Base-by-base conservation (phyloP, 2,113 vertebrate genomes). In the Pimephales promelas region DNA sequence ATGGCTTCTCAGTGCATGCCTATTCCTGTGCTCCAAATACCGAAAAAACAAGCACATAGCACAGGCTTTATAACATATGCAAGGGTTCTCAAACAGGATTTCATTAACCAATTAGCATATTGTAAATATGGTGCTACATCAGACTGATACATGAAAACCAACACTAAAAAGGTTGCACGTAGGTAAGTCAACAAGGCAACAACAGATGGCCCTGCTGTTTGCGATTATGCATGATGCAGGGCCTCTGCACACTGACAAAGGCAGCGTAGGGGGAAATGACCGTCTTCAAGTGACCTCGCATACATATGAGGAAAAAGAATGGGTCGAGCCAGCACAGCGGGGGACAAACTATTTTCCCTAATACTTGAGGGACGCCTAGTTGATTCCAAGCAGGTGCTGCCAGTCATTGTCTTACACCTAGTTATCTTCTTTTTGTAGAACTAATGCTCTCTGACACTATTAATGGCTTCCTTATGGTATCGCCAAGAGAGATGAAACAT, bases 191-290 rank as follows among this genome's bases (percentile, higher is more conserved):
- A 93, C 94, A 95, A 92, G 93, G 85, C 91, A 91, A 91, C 91
- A 93, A 92, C 93, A 95, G 94, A 95, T 95, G 94, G 93, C 91
- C 91, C 90, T 82, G 91, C 93, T 93, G 94, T 91, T 93, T 91
- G 89, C 89, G 92, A 94, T 94, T 94, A 94, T 93, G 92, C 92
- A 93, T 92, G 87, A 93, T 90, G 87, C 89, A 85, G 91, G 92
- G 90, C 90, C 92, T 93, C 92, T 92, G 89, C 92, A 92, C 91
- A 92, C 86, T 88, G 84, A 87, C 87, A 91, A 89, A 90, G 89
- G 86, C 85, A 85, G 81, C 47, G 26, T 85, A 85, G 80, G 83
- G 86, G 81, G 80, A 87, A 83, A 70, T 43, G 74, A 79, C 82
- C 89, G 88, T 92, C 84, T 89, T 88, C 57, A 89, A 83, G 79